Evolutionary conservation across 2,888 invertebrate species (phyloP).

Genomic region (Drosophila quinaria): DNA sequence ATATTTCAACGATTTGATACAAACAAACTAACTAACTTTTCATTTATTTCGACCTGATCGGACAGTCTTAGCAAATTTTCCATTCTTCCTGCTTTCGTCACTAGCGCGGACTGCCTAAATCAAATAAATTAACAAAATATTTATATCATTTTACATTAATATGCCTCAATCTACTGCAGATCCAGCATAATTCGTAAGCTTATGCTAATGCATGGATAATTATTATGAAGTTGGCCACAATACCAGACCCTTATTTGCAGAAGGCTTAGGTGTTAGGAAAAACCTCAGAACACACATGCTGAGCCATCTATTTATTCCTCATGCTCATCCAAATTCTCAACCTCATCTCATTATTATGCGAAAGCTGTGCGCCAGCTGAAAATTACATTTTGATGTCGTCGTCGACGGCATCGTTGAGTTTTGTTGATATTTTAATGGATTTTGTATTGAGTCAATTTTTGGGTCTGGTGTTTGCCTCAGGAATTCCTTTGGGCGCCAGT

Average conservation of each 20-base stretch:
- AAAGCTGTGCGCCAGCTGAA: constrained; percentile 67
- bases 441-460: constrained; percentile 72
- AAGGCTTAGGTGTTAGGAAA: constrained; percentile 51
- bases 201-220: constrained; percentile 43
- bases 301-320: not conserved
- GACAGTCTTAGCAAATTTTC: too few species aligned
- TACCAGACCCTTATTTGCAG: not conserved
- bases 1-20: too few species aligned
- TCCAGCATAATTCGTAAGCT: constrained; percentile 1
- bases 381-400: constrained; percentile 78
- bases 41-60: too few species aligned
- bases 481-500: constrained; percentile 46
- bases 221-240: constrained; percentile 40
- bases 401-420: constrained; percentile 61
- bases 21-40: too few species aligned
- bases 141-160: not conserved
- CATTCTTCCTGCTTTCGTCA: too few species aligned
- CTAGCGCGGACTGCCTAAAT: too few species aligned
- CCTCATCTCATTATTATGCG: constrained; percentile 75
- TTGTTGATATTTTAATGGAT: constrained; percentile 79
- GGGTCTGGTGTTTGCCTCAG: constrained; percentile 17
- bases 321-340: not conserved
- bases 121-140: not conserved
- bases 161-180: not conserved
- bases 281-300: constrained; percentile 34